A percentile compares a stretch with the other conserved stretches of the same genome.
Evolutionary conservation across 37 sponge, comb jelly and placozoan species (phyloP).

Genomic region (Agelas oroides): DNA sequence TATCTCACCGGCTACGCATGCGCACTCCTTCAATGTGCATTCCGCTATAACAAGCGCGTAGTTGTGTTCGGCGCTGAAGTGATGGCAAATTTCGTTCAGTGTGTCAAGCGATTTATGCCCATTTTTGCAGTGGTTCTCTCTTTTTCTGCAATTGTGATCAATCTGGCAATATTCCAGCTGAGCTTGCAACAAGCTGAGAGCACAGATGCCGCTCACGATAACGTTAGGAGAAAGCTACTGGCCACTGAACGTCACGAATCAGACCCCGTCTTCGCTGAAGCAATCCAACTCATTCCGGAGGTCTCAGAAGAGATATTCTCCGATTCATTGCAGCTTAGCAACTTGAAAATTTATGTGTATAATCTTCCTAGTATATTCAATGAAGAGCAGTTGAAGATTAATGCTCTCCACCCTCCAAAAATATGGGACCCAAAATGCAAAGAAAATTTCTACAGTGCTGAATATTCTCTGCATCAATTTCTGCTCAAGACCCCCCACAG

Average conservation of each 20-base stretch:
- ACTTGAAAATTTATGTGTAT: constrained; percentile 58
- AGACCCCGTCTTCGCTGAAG: background rate
- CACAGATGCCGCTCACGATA: background rate
- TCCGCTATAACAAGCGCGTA: too few species aligned
- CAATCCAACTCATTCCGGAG: background rate
- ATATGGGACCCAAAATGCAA: constrained; percentile 59
- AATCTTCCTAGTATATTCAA: constrained; percentile 39
- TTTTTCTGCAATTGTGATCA: background rate
- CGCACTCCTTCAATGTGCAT: too few species aligned
- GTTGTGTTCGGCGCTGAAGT: too few species aligned
- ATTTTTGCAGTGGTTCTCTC: background rate
- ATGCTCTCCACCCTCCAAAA: constrained; percentile 27
- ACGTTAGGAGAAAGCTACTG: background rate
- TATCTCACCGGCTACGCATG: too few species aligned
- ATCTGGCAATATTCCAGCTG: background rate
- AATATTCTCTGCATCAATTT: constrained; percentile 51
- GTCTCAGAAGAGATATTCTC: background rate
- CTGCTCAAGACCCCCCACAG: constrained; percentile 29
- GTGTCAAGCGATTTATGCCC: background rate
- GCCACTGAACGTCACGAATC: background rate
- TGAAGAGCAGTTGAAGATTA: constrained; percentile 22
- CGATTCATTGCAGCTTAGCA: constrained; percentile 2
- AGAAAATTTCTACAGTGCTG: constrained; percentile 40
- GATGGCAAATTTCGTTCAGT: too few species aligned
- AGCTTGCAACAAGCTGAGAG: background rate